Conservation (phyloP, 2,888 invertebrate species). For the Campoplex nolae region DNA sequence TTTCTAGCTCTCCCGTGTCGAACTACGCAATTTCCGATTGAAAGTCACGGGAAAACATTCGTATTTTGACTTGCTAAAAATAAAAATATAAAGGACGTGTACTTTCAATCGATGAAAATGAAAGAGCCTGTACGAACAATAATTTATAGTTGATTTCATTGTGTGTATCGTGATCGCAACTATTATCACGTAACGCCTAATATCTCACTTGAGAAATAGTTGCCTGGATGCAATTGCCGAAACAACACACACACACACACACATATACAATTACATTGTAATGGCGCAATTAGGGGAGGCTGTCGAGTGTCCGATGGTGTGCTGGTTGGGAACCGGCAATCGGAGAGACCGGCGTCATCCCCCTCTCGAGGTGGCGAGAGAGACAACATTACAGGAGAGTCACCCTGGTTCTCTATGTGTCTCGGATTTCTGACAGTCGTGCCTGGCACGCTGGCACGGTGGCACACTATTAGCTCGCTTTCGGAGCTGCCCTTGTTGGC, state of each 20-base stretch:
- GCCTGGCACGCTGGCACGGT: conserved; percentile 73
- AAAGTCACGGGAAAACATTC: neutral
- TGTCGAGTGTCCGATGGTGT: conserved; percentile 61
- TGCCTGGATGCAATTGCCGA: neutral
- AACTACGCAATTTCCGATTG: neutral
- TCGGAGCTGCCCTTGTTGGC: conserved; percentile 79
- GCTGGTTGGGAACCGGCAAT: conserved; percentile 68
- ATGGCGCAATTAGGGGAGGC: conserved; percentile 72
- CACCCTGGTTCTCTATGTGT: conserved; percentile 74
- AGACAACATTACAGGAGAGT: conserved; percentile 70
- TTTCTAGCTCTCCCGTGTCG: neutral
- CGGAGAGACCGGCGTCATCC: conserved; percentile 70
- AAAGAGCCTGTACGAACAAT: neutral
- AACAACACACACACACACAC: neutral
- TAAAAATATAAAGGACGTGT: neutral
- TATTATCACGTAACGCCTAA: neutral
- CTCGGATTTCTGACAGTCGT: conserved; percentile 74
- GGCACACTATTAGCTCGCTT: conserved; percentile 81
- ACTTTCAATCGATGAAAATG: neutral
- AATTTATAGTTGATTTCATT: neutral
- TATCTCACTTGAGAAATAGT: conserved; percentile 11
- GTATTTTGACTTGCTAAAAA: neutral
- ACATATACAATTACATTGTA: neutral
- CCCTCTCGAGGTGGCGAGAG: conserved; percentile 70
- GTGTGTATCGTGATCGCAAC: neutral